phyloP scores from a whole-genome alignment of 2,888 invertebrate genomes.

The Acronicta alni region DNA sequence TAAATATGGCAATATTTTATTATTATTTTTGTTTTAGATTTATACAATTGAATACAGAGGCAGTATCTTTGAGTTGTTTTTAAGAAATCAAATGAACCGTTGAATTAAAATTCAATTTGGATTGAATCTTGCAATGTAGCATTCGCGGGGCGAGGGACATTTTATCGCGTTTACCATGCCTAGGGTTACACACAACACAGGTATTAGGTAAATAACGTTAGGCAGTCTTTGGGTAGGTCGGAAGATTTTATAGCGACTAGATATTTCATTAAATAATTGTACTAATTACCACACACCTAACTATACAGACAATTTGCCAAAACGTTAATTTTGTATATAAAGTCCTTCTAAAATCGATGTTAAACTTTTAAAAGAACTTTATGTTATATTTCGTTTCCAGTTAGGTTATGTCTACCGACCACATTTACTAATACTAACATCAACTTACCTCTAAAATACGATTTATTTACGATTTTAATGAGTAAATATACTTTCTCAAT shows the following conservation, averaged over 20 bases:
- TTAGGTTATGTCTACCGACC: constrained; percentile 79
- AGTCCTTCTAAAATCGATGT: constrained; percentile 25
- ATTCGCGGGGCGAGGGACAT: constrained; percentile 78
- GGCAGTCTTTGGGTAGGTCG: constrained; percentile 90
- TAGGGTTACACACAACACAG: constrained; percentile 81
- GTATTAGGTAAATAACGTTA: constrained; percentile 83
- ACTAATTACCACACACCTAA: constrained; percentile 76
- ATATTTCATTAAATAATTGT: constrained; percentile 71
- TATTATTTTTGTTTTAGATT: not conserved
- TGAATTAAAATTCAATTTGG: not conserved
- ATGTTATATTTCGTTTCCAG: constrained; percentile 51
- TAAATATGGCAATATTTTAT: not conserved
- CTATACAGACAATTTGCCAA: constrained; percentile 71
- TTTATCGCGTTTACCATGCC: constrained; percentile 69
- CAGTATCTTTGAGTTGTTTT: constrained; percentile 3
- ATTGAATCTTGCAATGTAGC: constrained; percentile 76
- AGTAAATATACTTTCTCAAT: constrained; percentile 65
- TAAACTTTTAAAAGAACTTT: constrained; percentile 50
- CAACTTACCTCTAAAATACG: constrained; percentile 73
- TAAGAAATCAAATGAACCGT: no score
- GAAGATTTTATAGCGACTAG: constrained; percentile 87
- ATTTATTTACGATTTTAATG: constrained; percentile 62
- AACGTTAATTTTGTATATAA: constrained; percentile 53
- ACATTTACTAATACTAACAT: constrained; percentile 84
- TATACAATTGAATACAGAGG: constrained; percentile 3